Base-by-base conservation (phyloP, 2,113 vertebrate genomes). In the Pteronura brasiliensis region DNA sequence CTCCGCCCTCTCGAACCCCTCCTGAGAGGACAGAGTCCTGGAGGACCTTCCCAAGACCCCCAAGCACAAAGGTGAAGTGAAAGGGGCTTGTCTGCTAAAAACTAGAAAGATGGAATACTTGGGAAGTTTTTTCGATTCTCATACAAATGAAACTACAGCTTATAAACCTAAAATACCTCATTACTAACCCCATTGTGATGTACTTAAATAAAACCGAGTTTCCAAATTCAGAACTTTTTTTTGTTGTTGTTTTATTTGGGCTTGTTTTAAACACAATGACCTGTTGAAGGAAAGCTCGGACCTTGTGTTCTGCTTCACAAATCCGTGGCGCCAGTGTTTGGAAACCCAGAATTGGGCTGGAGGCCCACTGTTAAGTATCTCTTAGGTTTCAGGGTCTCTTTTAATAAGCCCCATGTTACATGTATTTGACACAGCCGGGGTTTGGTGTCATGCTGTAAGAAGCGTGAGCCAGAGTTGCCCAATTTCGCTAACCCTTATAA, bases 141-240 rank as follows among this genome's bases (percentile, higher is more conserved):
- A 29, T 31, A 44, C 36, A 55, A 55, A 77, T 92, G 36, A 67
- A 96, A 71, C 57, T 47, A 29, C 3, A 61, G 1, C 74, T 82
- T 55, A 44, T 42, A 36, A 72, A 77, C 49, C 67, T 55, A 34
- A 63, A 23, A 23, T 81, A 42, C 57, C 55, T 74, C 27, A 14
- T 87, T 77, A 77, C 65, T 63, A 61, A 76, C 39, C 63, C 34
- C 36, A 1, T 61, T 6, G 86, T 69, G 7, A 55, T 36, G 34
- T 2, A 14, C 39, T 96, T 49, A 80, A 39, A 76, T 81, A 72
- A 59, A 77, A 44, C 13, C 63, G 65, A n/a, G 20, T 93, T 79
- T 97, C 69, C 72, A 65, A 82, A 87, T 94, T 81, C n/a, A 63
- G 59, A 27, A 11, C 25, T 20, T 6, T 39, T 52, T 27, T 6